Conservation (phyloP, 2,888 invertebrate species). For the Chaitophorus viminalis region DNA sequence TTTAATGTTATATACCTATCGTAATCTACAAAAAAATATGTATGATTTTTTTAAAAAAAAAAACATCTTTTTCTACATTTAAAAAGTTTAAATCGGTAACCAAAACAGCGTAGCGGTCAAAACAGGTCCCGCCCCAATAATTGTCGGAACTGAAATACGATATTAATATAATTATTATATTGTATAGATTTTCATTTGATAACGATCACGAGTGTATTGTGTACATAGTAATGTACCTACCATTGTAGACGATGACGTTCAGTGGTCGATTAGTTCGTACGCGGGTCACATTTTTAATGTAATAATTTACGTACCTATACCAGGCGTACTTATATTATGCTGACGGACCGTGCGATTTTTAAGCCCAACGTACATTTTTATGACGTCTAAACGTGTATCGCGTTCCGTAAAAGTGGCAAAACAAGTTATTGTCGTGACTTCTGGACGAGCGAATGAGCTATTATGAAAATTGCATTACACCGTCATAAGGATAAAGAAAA, state of each 20-base stretch:
- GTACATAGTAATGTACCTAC: neutral
- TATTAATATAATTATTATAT: neutral
- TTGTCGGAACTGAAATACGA: too few relatives aligned
- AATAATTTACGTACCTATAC: neutral
- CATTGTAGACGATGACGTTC: neutral
- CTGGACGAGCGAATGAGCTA: neutral
- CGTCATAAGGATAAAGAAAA: neutral
- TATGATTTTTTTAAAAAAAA: too few relatives aligned
- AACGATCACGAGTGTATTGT: neutral
- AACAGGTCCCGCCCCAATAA: too few relatives aligned
- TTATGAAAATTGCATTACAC: neutral
- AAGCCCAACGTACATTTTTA: neutral
- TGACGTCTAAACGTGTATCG: neutral
- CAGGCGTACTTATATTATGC: neutral
- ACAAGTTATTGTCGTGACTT: neutral
- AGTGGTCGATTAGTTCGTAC: neutral
- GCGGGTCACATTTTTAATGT: neutral
- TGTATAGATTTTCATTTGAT: neutral
- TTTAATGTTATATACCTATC: too few relatives aligned
- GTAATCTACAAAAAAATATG: too few relatives aligned
- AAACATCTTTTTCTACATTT: too few relatives aligned
- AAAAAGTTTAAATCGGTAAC: too few relatives aligned
- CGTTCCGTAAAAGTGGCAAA: neutral
- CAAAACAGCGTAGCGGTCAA: too few relatives aligned
- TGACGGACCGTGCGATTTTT: neutral